Base-by-base conservation (phyloP, 2,113 vertebrate species). In the Cisticola juncidis region DNA sequence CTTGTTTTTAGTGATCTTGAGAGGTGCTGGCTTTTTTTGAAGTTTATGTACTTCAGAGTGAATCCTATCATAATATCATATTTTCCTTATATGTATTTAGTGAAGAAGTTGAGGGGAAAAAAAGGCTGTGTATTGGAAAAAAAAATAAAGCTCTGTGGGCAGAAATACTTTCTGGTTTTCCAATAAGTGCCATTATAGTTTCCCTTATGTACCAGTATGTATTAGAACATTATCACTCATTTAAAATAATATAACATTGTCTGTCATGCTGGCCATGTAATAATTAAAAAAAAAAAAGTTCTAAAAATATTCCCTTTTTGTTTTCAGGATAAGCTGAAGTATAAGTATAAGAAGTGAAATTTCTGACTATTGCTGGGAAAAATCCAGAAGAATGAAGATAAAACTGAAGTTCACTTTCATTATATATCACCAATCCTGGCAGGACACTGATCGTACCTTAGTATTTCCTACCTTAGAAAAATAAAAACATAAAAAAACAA, bases 321-420 rank as follows among this genome's bases (percentile, higher is more conserved):
- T 35, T 93, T 81, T 53, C 61, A 74, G 17, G 40, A 17, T 51
- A 86, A 78, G 3, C 38, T 38, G 38, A 38, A 38, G 38, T 38
- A 38, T 38, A 38, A 38, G 38, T 38, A 38, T 24, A 68, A 26
- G 31, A 76, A 53, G n/a, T 70, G n/a, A 42, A 85, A 86, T 69
- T 90, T 86, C 54, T 56, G 9, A 73, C 28, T 26, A 20, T 36
- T 69, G 57, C 25, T 50, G 22, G 50, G 15, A 58, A 65, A 66
- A 40, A 26, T 60, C 22, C 51, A 90, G 58, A 62, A 69, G 35
- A 73, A 86, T 29, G 9, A 82, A 70, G 48, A 71, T 58, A 47
- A 81, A 83, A 51, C 42, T 92, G 71, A 82, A 88, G 11, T 11
- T 86, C 15, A 21, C 60, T 89, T 74, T 71, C 40, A 78, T 86